phyloP scores from a whole-genome alignment of 2,797 vertebrate species.

The Lacerta viridis region DNA sequence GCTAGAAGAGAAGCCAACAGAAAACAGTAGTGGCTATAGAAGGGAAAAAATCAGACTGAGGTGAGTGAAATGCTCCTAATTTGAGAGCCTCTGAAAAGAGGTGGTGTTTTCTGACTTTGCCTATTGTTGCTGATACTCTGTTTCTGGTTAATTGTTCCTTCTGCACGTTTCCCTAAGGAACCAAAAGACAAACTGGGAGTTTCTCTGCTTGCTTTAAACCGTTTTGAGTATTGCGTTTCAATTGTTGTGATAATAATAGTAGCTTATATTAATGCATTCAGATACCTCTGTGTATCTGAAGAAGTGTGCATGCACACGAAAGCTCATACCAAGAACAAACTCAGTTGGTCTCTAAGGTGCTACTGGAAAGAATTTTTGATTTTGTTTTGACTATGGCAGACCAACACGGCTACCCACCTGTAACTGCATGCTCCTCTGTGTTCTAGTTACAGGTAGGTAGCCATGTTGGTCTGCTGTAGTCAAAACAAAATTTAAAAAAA shows the following conservation, averaged over 20 bases:
- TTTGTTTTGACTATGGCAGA: too few species aligned
- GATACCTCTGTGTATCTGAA: too few species aligned
- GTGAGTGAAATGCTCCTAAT: background rate
- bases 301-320: too few species aligned
- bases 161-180: background rate
- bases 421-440: background rate
- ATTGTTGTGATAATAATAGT: background rate
- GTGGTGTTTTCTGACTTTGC: background rate
- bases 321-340: too few species aligned
- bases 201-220: background rate
- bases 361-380: too few species aligned
- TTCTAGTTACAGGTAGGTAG: too few species aligned
- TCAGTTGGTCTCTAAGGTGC: too few species aligned
- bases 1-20: background rate
- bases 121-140: background rate
- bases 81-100: background rate
- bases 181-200: background rate
- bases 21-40: background rate
- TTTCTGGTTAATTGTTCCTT: background rate
- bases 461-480: too few species aligned
- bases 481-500: too few species aligned
- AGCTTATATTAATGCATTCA: background rate
- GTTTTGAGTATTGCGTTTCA: background rate
- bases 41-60: background rate
- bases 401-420: too few species aligned